Conservation (phyloP, 2,888 invertebrate species). For the Drosophila lacicola region DNA sequence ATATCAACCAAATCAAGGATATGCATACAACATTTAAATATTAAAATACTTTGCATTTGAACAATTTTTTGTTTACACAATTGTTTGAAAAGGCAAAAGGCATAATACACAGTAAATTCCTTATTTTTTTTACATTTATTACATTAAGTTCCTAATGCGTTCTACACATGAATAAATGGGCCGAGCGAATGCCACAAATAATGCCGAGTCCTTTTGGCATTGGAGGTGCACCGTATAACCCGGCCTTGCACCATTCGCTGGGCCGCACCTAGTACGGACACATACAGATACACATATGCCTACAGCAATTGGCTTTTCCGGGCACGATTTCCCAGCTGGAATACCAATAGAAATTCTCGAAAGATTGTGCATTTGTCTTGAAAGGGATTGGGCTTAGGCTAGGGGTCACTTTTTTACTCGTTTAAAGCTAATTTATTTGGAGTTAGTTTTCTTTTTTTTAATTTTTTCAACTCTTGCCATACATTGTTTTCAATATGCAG, state of each 20-base stretch:
- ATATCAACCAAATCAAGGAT: background rate
- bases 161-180: slow-evolving; percentile 29
- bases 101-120: slow-evolving; percentile 62
- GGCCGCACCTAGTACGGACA: slow-evolving; percentile 1
- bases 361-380: slow-evolving; percentile 21
- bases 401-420: slow-evolving; percentile 29
- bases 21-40: slow-evolving; percentile 40
- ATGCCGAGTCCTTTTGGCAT: slow-evolving; percentile 2
- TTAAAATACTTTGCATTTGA: slow-evolving; percentile 33
- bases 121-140: slow-evolving; percentile 41
- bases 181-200: slow-evolving; percentile 7
- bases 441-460: slow-evolving; percentile 30
- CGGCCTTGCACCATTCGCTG: slow-evolving; percentile 16
- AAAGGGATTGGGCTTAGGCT: slow-evolving; percentile 29
- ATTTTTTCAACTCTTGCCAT: slow-evolving; percentile 52
- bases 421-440: slow-evolving; percentile 72
- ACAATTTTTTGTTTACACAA: slow-evolving; percentile 28
- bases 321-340: slow-evolving; percentile 2
- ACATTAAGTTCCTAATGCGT: slow-evolving; percentile 40
- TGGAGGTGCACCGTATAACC: slow-evolving; percentile 41
- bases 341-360: slow-evolving; percentile 17
- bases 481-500: slow-evolving; percentile 50
- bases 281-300: background rate
- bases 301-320: background rate
- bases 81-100: slow-evolving; percentile 61